A percentile compares a stretch with the other conserved stretches of the same genome.
Conservation (phyloP, 2,888 invertebrate genomes). For the Elysia crispata region DNA sequence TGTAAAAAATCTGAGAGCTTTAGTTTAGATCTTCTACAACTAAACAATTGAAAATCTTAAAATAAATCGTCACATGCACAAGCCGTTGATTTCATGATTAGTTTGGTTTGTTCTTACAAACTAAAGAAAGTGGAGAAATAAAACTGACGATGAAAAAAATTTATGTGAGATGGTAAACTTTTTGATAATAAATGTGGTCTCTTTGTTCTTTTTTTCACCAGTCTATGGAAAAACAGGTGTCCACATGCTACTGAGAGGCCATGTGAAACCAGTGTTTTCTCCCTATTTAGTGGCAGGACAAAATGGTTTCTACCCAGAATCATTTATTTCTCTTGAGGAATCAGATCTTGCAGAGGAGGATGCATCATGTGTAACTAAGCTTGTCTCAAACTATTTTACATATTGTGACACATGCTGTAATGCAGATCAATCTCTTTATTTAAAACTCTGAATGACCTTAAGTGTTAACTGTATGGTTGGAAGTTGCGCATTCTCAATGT, state of each 20-base stretch:
- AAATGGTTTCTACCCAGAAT: constrained; percentile 21
- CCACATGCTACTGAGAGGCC: constrained; percentile 72
- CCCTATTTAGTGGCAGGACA: constrained; percentile 58
- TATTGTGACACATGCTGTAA: too few species aligned
- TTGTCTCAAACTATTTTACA: too few species aligned
- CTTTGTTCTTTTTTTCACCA: constrained; percentile 54
- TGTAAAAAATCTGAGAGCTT: too few species aligned
- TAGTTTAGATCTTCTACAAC: too few species aligned
- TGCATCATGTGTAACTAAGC: constrained; percentile 1
- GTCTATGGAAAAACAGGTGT: constrained; percentile 75
- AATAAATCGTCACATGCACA: too few species aligned
- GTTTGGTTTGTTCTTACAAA: background rate
- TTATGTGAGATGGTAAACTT: background rate
- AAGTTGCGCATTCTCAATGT: too few species aligned
- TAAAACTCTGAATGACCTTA: too few species aligned
- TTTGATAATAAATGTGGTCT: background rate
- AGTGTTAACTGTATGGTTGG: too few species aligned
- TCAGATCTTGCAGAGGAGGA: background rate
- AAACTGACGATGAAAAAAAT: background rate
- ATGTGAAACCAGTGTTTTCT: constrained; percentile 65
- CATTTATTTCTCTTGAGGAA: constrained; percentile 10
- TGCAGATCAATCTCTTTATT: too few species aligned
- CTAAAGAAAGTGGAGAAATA: background rate
- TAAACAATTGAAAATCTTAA: too few species aligned
- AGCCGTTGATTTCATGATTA: too few species aligned